Evolutionary conservation across 2,113 vertebrate genomes (phyloP), one percentile per base, ranked within the genome.

Genomic region (Haplochromis burtoni): DNA sequence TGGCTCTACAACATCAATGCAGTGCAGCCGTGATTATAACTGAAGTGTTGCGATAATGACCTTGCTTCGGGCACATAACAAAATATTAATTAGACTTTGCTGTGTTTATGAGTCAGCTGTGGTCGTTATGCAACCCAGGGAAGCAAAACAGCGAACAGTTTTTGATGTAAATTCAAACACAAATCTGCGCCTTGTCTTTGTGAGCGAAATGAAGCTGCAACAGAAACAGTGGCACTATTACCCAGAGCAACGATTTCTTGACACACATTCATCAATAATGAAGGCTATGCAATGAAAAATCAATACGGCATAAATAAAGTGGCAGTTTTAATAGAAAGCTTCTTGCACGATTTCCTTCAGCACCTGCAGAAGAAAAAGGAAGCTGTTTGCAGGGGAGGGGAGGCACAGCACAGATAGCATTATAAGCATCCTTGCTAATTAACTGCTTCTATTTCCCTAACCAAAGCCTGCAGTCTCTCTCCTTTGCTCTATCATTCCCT

Each of bases 11-110:
- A 81, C 91, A 29, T 87, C 88, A 83, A n/a, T 31, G 89, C 86
- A 2, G 63, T 80, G 82, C 89, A 85, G 89, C 88, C 51, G 40
- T 90, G 92, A 94, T 94, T 88, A 90, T 45, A 87, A 63, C 86
- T 92, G 91, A 95, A 93, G 89, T 91, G 85, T 90, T 94, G 91
- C 42, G 71, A 86, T 91, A 86, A 93, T 94, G 94, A 96, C 94
- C 95, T 94, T 92, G 93, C 93, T 92, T 87, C 6, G 61, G 90
- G 92, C 87, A 53, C 85, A 88, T 82, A 19, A 93, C 91, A 42
- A 93, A 94, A 93, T 93, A 94, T 95, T 94, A 95, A 95, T 94
- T 93, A 92, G 92, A 91, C 42, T 83, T 90, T 91, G 88, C 90
- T 86, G 87, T 91, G 92, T 89, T 94, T 91, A 87, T 93, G 92